phyloP scores from a whole-genome alignment of 2,797 vertebrate genomes.

The Labroides dimidiatus region DNA sequence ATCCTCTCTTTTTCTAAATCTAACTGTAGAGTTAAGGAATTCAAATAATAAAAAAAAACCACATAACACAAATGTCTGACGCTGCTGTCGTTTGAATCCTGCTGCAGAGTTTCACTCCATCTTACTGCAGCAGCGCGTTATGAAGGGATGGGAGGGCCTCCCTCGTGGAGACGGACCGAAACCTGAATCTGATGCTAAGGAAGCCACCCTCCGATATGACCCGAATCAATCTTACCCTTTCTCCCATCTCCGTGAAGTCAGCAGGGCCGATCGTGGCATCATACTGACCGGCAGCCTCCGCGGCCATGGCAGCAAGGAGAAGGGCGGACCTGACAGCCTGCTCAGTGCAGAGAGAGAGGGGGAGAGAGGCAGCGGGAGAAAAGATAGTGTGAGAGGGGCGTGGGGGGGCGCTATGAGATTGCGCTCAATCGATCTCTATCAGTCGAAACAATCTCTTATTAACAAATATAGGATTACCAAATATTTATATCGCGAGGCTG shows the following conservation, averaged over 20 bases:
- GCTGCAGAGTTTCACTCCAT: conserved; percentile 22
- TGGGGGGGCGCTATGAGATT: conserved; percentile 14
- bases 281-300: conserved; percentile 60
- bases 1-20: background rate
- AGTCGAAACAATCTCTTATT: too few species aligned
- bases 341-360: conserved; percentile 9
- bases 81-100: conserved; percentile 7
- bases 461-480: too few species aligned
- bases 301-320: conserved; percentile 72
- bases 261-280: conserved; percentile 42
- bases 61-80: background rate
- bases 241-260: conserved; percentile 78
- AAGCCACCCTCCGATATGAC: background rate
- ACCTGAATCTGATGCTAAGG: background rate
- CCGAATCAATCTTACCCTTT: conserved; percentile 65
- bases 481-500: background rate
- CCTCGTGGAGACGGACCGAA: background rate
- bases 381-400: too few species aligned
- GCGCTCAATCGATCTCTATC: background rate
- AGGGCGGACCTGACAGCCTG: conserved; percentile 25
- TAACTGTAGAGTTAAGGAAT: background rate
- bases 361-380: background rate
- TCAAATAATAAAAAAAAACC: background rate
- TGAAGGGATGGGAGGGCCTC: conserved; percentile 17
- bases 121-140: conserved; percentile 17